Base-by-base conservation (phyloP, 1,140 invertebrate genomes). In the Euwallacea fornicatus region DNA sequence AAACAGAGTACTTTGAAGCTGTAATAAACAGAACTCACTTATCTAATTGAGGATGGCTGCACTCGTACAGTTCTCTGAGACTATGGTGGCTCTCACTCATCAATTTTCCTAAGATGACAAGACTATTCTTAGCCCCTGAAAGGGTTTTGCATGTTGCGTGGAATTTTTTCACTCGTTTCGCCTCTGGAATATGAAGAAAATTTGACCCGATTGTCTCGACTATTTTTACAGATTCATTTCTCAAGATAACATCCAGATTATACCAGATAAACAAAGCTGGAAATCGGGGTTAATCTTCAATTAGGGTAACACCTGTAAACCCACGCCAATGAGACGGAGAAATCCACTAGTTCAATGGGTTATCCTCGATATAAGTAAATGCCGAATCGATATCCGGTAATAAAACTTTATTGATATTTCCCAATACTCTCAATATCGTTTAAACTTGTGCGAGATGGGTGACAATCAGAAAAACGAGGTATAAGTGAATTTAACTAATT, bases 31-130 rank as follows among this genome's bases (percentile, higher is more conserved):
- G n/a, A 15, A 42, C 21, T 33, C 73, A 75, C 60, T 84, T 83
- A 82, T 99, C 96, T 65, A 99, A 84, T 76, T 92, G 88, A 0
- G 90, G 86, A 85, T 98, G 96, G 63, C 95, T 98, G 82, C 97
- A 99, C 81, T 99, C 94, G 80, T 98, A 99, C 0, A 95, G 80
- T 59, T 92, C 86, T 63, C 88, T 84, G 41, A 98, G 88, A 79
- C 95, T 98, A 0, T 84, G 79, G 81, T 99, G 97, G 79, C 95
- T 98, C 58, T 88, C 85, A 42, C 88, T 89, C 96, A 99, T 98
- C 6, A 99, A 84, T 59, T 83, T 79, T 8, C 96, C 96, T 50
- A 99, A 83, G 46, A 83, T 82, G 21, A 83, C 66, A 2, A 93
- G 75, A 67, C 84, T 85, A 66, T 84, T 81, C 60, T 82, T 76